Conservation (phyloP, 2,797 vertebrate species). For the Channallabes apus region DNA sequence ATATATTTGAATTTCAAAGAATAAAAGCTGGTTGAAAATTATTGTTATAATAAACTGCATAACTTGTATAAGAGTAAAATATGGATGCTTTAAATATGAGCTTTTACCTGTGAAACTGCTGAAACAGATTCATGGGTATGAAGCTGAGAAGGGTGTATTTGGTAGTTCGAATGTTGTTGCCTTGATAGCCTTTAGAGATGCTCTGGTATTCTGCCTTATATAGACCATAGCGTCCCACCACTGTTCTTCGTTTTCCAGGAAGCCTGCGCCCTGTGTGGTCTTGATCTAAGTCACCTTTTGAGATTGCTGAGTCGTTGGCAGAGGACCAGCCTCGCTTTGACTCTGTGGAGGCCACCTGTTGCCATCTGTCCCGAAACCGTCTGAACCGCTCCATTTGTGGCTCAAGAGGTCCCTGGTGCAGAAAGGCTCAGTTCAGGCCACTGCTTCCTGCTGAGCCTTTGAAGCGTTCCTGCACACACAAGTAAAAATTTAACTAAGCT, state of each 20-base stretch:
- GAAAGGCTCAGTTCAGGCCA: slow-evolving; percentile 13
- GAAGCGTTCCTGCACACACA: slow-evolving; percentile 9
- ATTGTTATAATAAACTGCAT: not conserved
- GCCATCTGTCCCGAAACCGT: slow-evolving; percentile 78
- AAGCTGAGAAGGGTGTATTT: slow-evolving; percentile 90
- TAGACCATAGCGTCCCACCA: slow-evolving; percentile 76
- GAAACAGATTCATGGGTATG: slow-evolving; percentile 92
- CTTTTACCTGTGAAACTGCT: slow-evolving; percentile 92
- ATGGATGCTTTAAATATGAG: not conserved
- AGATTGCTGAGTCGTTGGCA: slow-evolving; percentile 44
- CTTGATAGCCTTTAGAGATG: slow-evolving; percentile 75
- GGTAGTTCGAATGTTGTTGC: slow-evolving; percentile 88
- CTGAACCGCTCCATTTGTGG: slow-evolving; percentile 77
- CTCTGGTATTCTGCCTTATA: slow-evolving; percentile 79
- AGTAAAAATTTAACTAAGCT: not conserved
- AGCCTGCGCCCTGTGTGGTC: slow-evolving; percentile 51
- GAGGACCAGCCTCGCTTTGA: slow-evolving; percentile 65
- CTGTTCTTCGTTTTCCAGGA: slow-evolving; percentile 74
- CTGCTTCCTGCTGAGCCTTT: slow-evolving; percentile 6
- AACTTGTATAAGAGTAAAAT: too few species aligned
- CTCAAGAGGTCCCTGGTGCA: not conserved
- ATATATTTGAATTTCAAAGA: not conserved
- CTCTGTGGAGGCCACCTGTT: slow-evolving; percentile 63
- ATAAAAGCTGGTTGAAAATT: not conserved
- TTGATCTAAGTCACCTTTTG: slow-evolving; percentile 55